These are phyloP conservation scores for Aelia acuminata DNA, from an alignment of 2,888 invertebrate genomes.

Conservation along the genomic window DNA sequence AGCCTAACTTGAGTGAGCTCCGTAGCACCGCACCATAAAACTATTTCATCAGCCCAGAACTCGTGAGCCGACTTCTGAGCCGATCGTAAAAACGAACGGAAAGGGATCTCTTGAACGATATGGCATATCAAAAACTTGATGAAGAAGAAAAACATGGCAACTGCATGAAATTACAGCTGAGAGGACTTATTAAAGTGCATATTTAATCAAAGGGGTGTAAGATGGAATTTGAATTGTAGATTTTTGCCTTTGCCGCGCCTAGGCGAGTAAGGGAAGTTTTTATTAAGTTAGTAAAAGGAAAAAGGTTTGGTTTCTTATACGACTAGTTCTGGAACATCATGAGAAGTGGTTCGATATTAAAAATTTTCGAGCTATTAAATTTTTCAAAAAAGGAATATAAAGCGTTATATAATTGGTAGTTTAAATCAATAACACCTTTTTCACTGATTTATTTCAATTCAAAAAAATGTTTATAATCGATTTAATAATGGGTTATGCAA, in stretches of 20 bases:
- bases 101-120: not conserved
- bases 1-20: not conserved
- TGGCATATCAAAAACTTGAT: constrained; percentile 36
- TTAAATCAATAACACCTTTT: no score
- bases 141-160: constrained; percentile 33
- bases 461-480: no score
- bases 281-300: constrained; percentile 32
- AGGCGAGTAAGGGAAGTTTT: not conserved
- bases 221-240: constrained; percentile 45
- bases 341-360: no score
- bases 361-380: no score
- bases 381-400: no score
- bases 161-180: constrained; percentile 39
- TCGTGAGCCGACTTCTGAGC: not conserved
- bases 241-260: constrained; percentile 9
- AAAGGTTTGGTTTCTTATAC: not conserved
- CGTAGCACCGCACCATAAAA: not conserved
- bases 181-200: constrained; percentile 48
- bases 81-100: not conserved
- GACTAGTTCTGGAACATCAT: no score
- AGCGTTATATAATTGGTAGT: no score
- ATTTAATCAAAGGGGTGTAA: constrained; percentile 48
- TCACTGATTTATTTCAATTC: no score
- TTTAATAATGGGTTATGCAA: no score
- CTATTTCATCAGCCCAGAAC: constrained; percentile 4